Evolutionary conservation across 2,113 vertebrate genomes (phyloP).

Genomic region (Campylomormyrus tamandua): DNA sequence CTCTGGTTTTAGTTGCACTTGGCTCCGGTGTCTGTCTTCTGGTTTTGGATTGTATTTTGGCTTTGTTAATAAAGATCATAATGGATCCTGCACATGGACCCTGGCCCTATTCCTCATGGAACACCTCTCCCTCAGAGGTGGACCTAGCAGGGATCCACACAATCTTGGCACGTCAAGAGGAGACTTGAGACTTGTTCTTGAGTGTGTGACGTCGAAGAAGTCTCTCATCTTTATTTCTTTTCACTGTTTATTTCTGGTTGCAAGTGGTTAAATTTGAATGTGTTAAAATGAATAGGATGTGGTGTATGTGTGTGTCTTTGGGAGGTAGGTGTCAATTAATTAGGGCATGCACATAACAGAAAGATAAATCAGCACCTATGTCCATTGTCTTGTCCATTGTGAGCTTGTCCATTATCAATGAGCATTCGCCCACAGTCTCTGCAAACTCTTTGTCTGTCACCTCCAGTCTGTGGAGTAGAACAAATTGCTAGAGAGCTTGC

Average conservation of each 20-base stretch:
- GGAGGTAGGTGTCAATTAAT: not conserved
- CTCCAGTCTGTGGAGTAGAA: not conserved
- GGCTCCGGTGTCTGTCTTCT: not conserved
- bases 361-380: not conserved
- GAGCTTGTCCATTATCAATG: not conserved
- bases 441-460: not conserved
- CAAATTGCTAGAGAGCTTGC: not conserved
- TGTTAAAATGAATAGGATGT: not conserved
- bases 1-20: not conserved
- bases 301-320: not conserved
- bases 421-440: not conserved
- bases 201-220: no score
- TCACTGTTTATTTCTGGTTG: no score
- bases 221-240: no score
- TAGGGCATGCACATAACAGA: not conserved
- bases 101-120: not conserved
- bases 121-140: not conserved
- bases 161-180: no score
- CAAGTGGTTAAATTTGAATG: not conserved
- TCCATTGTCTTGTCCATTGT: not conserved
- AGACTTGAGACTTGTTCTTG: no score
- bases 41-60: not conserved
- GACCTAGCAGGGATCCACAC: not conserved
- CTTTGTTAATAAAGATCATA: not conserved
- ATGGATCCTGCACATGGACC: not conserved